phyloP scores from a whole-genome alignment of 1,140 invertebrate species.

The Idris sp. region DNA sequence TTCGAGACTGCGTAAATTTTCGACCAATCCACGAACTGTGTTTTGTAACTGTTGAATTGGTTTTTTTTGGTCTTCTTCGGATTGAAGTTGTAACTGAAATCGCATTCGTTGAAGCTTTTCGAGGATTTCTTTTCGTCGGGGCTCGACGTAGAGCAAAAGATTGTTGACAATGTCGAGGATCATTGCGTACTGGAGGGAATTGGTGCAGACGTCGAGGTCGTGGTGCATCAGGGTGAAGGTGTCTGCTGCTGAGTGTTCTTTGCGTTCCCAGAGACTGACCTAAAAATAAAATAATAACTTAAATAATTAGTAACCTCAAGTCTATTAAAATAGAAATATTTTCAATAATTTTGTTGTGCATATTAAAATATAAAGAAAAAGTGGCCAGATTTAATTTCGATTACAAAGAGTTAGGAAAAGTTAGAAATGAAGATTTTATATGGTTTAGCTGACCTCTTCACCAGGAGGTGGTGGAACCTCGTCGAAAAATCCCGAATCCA shows the following conservation, averaged over 20 bases:
- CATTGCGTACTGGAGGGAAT: slow-evolving; percentile 97
- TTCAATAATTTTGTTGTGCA: too few species aligned
- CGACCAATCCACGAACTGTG: slow-evolving; percentile 87
- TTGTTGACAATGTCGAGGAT: slow-evolving; percentile 98
- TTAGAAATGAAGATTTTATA: background rate
- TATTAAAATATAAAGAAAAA: too few species aligned
- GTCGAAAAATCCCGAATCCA: slow-evolving; percentile 83
- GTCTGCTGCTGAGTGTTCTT: slow-evolving; percentile 91
- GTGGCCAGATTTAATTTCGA: too few species aligned
- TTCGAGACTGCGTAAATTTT: slow-evolving; percentile 89
- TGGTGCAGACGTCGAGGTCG: slow-evolving; percentile 97
- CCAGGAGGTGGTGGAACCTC: slow-evolving; percentile 83
- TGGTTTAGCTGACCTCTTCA: slow-evolving; percentile 79
- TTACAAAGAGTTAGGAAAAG: too few species aligned
- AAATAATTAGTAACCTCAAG: too few species aligned
- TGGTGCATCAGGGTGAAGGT: slow-evolving; percentile 99
- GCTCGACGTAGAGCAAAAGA: slow-evolving; percentile 96
- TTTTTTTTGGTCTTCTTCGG: slow-evolving; percentile 92
- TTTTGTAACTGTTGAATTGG: slow-evolving; percentile 96
- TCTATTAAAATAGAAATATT: too few species aligned
- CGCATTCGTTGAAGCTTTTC: slow-evolving; percentile 94
- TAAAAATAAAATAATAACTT: slow-evolving; percentile 14
- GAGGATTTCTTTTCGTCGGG: slow-evolving; percentile 93
- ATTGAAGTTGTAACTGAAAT: slow-evolving; percentile 94
- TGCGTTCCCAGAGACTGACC: slow-evolving; percentile 84